Percentiles rank a stretch among this genome's conserved stretches.
phyloP scores from a whole-genome alignment of 2,888 invertebrate genomes.

The Zonitis immaculata region DNA sequence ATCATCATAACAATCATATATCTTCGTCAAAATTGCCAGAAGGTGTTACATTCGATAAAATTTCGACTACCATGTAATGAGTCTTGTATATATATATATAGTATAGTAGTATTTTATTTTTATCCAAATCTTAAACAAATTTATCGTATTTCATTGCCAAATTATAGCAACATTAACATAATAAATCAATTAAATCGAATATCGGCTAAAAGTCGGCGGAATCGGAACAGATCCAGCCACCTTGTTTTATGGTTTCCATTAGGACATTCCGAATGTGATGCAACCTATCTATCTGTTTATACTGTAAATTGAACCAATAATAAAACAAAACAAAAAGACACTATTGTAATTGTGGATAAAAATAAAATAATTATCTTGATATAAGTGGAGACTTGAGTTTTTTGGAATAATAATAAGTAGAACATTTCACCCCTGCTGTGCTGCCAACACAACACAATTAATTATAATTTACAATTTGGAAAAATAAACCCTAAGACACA shows the following conservation, averaged over 20 bases:
- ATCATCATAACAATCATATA: slow-evolving; percentile 11
- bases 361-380: too few relatives aligned
- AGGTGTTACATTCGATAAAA: neutral
- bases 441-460: too few relatives aligned
- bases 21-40: slow-evolving; percentile 16
- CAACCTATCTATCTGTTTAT: too few relatives aligned
- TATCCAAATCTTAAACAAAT: too few relatives aligned
- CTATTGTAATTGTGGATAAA: too few relatives aligned
- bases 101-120: too few relatives aligned
- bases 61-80: neutral
- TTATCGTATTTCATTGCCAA: neutral
- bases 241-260: slow-evolving; percentile 1
- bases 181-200: neutral
- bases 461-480: too few relatives aligned
- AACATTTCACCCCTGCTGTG: slow-evolving; percentile 8
- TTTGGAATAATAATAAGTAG: too few relatives aligned
- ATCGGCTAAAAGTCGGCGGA: neutral
- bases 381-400: too few relatives aligned
- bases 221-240: neutral
- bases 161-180: neutral
- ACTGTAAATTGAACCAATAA: too few relatives aligned
- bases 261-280: neutral
- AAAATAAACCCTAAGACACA: neutral
- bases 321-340: too few relatives aligned
- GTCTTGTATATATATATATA: too few relatives aligned